Percentiles rank a stretch among this genome's conserved stretches.
These are phyloP conservation scores for Panthera tigris DNA, from an alignment of 2,113 vertebrate species.

Conservation along the genomic window DNA sequence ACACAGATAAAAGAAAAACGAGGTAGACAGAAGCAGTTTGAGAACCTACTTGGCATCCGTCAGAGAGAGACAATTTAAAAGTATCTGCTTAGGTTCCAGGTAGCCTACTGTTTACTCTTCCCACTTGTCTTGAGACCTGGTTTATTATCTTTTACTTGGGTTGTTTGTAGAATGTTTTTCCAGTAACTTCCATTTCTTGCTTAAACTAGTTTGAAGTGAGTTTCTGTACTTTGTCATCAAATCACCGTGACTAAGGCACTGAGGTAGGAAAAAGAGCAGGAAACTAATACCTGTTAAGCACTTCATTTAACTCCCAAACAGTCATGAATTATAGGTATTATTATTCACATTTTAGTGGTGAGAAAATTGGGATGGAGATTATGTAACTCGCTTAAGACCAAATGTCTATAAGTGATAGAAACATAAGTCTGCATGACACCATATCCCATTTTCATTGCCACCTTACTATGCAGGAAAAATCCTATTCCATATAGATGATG, in stretches of 20 bases:
- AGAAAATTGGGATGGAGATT: not conserved
- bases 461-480: not conserved
- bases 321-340: not conserved
- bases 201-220: conserved; percentile 20
- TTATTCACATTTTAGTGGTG: not conserved
- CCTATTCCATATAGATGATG: not conserved
- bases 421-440: not conserved
- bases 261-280: not conserved
- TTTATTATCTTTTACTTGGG: not conserved
- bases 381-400: not conserved
- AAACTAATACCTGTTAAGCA: not conserved
- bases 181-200: not conserved
- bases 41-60: not conserved
- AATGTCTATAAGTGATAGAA: not conserved
- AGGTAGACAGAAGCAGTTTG: not conserved
- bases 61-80: not conserved
- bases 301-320: conserved; percentile 19
- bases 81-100: not conserved
- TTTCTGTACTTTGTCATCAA: not conserved
- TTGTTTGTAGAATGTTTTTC: conserved; percentile 12
- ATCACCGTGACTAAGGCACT: not conserved
- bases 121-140: not conserved
- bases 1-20: not conserved
- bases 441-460: not conserved
- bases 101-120: not conserved